These are phyloP conservation scores for Ichneumoninae sp. DNA, from an alignment of 2,888 invertebrate species.

Conservation along the genomic window DNA sequence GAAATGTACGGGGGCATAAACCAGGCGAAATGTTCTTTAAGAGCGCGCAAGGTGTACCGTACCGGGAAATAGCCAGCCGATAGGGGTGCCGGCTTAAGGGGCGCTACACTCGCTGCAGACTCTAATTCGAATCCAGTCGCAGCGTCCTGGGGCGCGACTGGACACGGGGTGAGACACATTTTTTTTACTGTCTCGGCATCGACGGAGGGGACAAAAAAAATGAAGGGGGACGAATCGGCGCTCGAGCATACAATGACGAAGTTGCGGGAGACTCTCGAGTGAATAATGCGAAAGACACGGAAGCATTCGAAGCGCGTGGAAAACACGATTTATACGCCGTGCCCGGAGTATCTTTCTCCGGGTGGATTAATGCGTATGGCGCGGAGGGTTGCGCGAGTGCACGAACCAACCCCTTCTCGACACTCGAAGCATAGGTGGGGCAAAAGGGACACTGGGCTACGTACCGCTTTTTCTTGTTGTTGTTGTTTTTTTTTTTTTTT, in stretches of 20 bases:
- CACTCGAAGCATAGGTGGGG: not conserved
- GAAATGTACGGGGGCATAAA: constrained; percentile 72
- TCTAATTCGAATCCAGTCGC: constrained; percentile 62
- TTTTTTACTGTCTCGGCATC: constrained; percentile 73
- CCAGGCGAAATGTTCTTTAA: constrained; percentile 68
- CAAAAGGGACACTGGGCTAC: no score
- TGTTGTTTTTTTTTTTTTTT: constrained; percentile 53
- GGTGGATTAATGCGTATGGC: constrained; percentile 5
- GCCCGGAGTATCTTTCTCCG: not conserved
- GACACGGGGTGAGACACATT: constrained; percentile 74
- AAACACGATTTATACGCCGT: constrained; percentile 73
- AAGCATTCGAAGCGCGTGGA: constrained; percentile 75
- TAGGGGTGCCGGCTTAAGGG: not conserved
- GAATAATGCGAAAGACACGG: constrained; percentile 43
- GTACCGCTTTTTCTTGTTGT: no score
- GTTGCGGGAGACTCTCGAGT: constrained; percentile 9
- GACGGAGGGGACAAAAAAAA: constrained; percentile 31
- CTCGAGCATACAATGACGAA: constrained; percentile 47
- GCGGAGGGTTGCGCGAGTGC: constrained; percentile 18
- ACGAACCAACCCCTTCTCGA: constrained; percentile 9
- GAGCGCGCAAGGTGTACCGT: constrained; percentile 60
- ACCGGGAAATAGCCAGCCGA: constrained; percentile 12
- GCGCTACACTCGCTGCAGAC: constrained; percentile 23
- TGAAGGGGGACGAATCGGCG: not conserved
- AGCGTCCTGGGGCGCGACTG: constrained; percentile 52